These are phyloP conservation scores for Pectinophora gossypiella DNA, from an alignment of 1,140 invertebrate species.

Conservation along the genomic window DNA sequence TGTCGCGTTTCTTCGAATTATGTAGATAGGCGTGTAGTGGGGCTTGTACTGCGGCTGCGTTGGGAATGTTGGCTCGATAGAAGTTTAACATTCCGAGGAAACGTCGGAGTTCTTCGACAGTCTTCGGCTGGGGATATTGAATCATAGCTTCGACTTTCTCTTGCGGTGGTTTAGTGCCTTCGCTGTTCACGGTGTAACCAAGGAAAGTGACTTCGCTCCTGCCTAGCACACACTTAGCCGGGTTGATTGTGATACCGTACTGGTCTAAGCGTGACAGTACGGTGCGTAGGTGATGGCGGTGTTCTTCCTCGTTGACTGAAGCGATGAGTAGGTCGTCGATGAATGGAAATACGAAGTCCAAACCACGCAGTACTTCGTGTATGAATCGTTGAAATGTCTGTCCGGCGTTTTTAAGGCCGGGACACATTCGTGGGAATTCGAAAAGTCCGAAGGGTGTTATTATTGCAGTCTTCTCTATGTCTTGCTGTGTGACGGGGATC, in stretches of 20 bases:
- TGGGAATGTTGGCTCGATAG: conserved; percentile 22
- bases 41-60: conserved; percentile 24
- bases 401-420: conserved; percentile 9
- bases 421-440: neutral
- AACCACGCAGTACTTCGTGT: neutral
- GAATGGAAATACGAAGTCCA: neutral
- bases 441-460: neutral
- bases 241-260: conserved; percentile 5
- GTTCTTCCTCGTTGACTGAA: neutral
- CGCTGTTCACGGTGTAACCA: neutral
- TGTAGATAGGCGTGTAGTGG: conserved; percentile 20
- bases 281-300: neutral
- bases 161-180: neutral
- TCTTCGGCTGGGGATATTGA: conserved; percentile 18
- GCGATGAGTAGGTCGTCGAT: neutral
- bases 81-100: conserved; percentile 42
- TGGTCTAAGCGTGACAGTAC: neutral
- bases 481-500: conserved; percentile 37
- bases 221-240: neutral
- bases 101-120: conserved; percentile 21
- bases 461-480: conserved; percentile 13
- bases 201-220: neutral
- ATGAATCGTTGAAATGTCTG: conserved; percentile 1
- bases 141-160: conserved; percentile 19
- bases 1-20: conserved; percentile 26